Conservation (phyloP, 2,113 vertebrate genomes). For the Smithornis capensis region DNA sequence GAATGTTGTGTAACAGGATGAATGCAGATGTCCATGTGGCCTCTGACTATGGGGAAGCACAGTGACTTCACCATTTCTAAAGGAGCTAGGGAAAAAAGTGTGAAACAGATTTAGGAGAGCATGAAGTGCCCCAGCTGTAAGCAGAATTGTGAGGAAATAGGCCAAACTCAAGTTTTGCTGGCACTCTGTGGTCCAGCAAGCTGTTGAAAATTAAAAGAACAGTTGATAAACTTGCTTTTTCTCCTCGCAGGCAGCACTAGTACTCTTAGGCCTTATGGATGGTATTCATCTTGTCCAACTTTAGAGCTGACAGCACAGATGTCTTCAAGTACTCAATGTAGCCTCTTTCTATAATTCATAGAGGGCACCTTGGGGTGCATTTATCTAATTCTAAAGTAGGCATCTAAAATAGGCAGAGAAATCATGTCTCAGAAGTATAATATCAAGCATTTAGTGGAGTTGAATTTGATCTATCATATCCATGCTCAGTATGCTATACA, state of each 20-base stretch:
- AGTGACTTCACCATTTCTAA: not conserved
- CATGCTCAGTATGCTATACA: constrained; percentile 4
- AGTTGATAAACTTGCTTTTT: not conserved
- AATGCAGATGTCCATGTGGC: not conserved
- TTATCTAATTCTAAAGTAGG: constrained; percentile 32
- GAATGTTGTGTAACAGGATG: not conserved
- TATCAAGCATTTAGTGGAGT: constrained; percentile 12
- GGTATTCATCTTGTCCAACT: constrained; percentile 47
- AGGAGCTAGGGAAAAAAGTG: not conserved
- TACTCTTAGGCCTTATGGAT: constrained; percentile 47
- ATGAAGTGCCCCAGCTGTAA: not conserved
- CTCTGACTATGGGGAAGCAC: not conserved
- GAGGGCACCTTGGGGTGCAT: constrained; percentile 44
- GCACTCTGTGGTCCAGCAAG: not conserved
- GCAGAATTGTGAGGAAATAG: not conserved
- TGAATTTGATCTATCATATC: constrained; percentile 25
- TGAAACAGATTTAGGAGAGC: not conserved
- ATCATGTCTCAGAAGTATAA: constrained; percentile 30
- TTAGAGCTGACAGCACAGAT: constrained; percentile 45
- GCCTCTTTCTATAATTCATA: constrained; percentile 36
- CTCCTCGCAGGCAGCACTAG: constrained; percentile 9
- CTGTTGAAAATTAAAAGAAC: constrained; percentile 2
- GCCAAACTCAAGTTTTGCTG: not conserved
- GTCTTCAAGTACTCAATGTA: not conserved
- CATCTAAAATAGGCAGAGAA: constrained; percentile 26